These are phyloP conservation scores for Cromileptes altivelis DNA, from an alignment of 2,113 vertebrate genomes.

Conservation along the genomic window DNA sequence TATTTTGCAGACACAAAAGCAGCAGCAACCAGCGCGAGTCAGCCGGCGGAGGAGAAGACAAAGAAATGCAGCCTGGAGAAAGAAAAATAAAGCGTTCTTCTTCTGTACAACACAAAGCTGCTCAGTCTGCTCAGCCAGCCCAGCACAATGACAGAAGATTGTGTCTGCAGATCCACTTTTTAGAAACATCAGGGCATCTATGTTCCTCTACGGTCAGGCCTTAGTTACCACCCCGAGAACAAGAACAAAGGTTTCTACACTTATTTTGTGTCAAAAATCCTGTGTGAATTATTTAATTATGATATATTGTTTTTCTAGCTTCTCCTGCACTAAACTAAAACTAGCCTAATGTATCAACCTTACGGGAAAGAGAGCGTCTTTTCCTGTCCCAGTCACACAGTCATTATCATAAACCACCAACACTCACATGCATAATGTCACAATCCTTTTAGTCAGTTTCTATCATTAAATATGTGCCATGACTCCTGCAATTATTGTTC, in stretches of 20 bases:
- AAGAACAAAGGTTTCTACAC: slow-evolving; percentile 54
- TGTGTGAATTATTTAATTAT: slow-evolving; percentile 30
- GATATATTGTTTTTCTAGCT: slow-evolving; percentile 45
- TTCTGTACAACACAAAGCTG: slow-evolving; percentile 48
- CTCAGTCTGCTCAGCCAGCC: slow-evolving; percentile 61
- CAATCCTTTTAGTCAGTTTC: background rate
- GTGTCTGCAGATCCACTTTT: slow-evolving; percentile 66
- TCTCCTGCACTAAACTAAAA: slow-evolving; percentile 32
- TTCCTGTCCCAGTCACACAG: slow-evolving; percentile 12
- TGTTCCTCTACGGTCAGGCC: slow-evolving; percentile 63
- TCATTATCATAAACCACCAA: slow-evolving; percentile 16
- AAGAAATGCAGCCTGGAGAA: slow-evolving; percentile 70
- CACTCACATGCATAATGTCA: slow-evolving; percentile 12
- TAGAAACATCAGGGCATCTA: slow-evolving; percentile 68
- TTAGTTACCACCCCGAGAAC: slow-evolving; percentile 60
- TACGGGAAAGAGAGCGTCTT: slow-evolving; percentile 4
- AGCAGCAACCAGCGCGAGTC: slow-evolving; percentile 56
- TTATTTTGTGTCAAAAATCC: slow-evolving; percentile 42
- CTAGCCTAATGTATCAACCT: slow-evolving; percentile 14
- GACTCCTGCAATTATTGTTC: slow-evolving; percentile 37
- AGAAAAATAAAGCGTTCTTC: slow-evolving; percentile 61
- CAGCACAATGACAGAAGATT: slow-evolving; percentile 63
- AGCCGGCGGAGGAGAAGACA: slow-evolving; percentile 63
- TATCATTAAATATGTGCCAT: slow-evolving; percentile 51
- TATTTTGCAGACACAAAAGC: slow-evolving; percentile 71